A percentile compares a stretch with the other conserved stretches of the same genome.
Conservation (phyloP, 2,113 vertebrate species). For the Solea solea region DNA sequence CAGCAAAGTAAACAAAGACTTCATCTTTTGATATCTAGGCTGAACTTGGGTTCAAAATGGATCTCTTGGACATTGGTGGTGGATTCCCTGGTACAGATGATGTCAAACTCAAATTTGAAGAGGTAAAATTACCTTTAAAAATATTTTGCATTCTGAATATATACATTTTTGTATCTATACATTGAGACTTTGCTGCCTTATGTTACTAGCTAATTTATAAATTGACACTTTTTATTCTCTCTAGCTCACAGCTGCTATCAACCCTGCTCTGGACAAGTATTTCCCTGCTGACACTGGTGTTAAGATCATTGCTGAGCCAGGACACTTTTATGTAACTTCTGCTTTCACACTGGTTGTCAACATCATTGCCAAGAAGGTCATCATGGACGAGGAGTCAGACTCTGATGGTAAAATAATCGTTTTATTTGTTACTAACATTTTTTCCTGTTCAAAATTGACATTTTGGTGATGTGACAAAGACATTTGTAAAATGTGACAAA, state of each 20-base stretch:
- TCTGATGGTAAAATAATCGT: conserved; percentile 81
- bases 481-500: too few species aligned
- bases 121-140: conserved; percentile 76
- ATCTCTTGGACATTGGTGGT: conserved; percentile 94
- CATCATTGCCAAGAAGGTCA: conserved; percentile 96
- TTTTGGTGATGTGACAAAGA: too few species aligned
- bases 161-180: background rate
- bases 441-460: background rate
- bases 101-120: conserved; percentile 93
- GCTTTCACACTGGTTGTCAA: conserved; percentile 94
- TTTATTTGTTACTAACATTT: background rate
- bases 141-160: background rate
- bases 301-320: conserved; percentile 92
- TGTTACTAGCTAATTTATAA: background rate
- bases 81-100: conserved; percentile 97
- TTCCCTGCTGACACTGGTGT: conserved; percentile 90
- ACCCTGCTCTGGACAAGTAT: conserved; percentile 92
- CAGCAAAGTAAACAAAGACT: background rate
- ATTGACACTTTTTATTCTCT: background rate
- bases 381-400: conserved; percentile 86
- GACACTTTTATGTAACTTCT: conserved; percentile 94
- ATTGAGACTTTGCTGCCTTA: too few species aligned
- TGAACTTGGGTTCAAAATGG: conserved; percentile 92
- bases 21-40: conserved; percentile 70
- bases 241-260: conserved; percentile 92